Evolutionary conservation across 1,140 invertebrate genomes (phyloP), one percentile per base, ranked within the genome.

Genomic region (Leucophenga varia): DNA sequence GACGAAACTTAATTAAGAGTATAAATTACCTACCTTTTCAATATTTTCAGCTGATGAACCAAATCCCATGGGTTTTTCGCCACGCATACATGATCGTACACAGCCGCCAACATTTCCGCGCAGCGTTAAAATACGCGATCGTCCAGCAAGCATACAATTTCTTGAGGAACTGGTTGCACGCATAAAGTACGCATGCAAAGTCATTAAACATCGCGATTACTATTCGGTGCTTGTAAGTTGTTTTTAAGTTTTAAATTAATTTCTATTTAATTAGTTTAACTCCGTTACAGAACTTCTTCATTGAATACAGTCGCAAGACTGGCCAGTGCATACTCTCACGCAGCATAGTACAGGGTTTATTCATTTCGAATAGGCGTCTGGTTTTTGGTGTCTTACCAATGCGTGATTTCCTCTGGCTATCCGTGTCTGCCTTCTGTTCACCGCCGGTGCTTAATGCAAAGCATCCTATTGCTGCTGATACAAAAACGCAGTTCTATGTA

Each of bases 41-140:
- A 53, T 60, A 45, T 46, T 70, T 67, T 3, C 54, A 82, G 80
- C 79, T 12, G 81, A 82, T 40, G 77, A 77, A 9, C 81, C 81
- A 3, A 83, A 83, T 57, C 79, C 81, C 0, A 85, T 94, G 80
- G 94, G 94, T 1, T 98, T 98, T 79, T 93, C 97, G 71, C 93
- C 95, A 16, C 84, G 95, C 72, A 88, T 96, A 25, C 97, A 97
- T 78, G 94, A 97, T 77, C 84, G 95, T 53, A 80, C 97, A 21
- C 78, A 97, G 20, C 95, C 95, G 30, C 95, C 95, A 1, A 97
- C 95, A n/a, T 98, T 98, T 81, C 96, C 96, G 8, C 82, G 95
- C 2, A 97, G 96, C 76, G 95, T 94, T 1, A 89, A 92, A 77
- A 95, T 98, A 57, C 91, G 91, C 55, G 86, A 87, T 37, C 80